A percentile compares a stretch with the other conserved stretches of the same genome.
Conservation (phyloP, 1,140 invertebrate species). For the Drosophila triauraria region DNA sequence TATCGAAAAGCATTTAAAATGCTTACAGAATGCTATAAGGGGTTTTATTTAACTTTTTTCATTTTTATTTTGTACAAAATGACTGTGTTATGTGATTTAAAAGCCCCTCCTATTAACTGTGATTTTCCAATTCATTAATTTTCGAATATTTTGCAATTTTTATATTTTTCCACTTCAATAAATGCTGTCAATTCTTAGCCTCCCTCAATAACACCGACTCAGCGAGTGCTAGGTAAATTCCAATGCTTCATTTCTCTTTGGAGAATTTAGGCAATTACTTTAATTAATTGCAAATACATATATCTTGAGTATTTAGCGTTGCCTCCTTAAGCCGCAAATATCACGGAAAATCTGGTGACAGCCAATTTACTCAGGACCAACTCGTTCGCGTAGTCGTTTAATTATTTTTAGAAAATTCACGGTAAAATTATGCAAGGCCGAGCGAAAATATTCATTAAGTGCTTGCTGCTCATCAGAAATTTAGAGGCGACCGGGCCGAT, state of each 20-base stretch:
- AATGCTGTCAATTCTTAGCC: background rate
- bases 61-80: background rate
- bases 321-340: background rate
- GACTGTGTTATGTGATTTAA: background rate
- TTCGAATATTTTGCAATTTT: background rate
- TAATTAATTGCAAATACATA: slow-evolving; percentile 32
- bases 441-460: slow-evolving; percentile 66
- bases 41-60: background rate
- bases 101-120: background rate
- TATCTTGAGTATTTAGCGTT: background rate
- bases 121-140: slow-evolving; percentile 12
- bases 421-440: slow-evolving; percentile 49
- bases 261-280: slow-evolving; percentile 35
- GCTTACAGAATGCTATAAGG: too few species aligned
- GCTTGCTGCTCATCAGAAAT: slow-evolving; percentile 68
- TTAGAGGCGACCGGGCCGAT: slow-evolving; percentile 47
- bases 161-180: slow-evolving; percentile 5
- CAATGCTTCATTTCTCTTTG: background rate
- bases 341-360: slow-evolving; percentile 28
- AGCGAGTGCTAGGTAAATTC: background rate
- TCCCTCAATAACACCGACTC: background rate
- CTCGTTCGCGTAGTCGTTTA: slow-evolving; percentile 37
- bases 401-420: slow-evolving; percentile 67
- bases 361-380: slow-evolving; percentile 33
- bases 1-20: too few species aligned